A percentile compares a stretch with the other conserved stretches of the same genome.
phyloP scores from a whole-genome alignment of 2,797 vertebrate species.

The Chelidonichthys spinosus region DNA sequence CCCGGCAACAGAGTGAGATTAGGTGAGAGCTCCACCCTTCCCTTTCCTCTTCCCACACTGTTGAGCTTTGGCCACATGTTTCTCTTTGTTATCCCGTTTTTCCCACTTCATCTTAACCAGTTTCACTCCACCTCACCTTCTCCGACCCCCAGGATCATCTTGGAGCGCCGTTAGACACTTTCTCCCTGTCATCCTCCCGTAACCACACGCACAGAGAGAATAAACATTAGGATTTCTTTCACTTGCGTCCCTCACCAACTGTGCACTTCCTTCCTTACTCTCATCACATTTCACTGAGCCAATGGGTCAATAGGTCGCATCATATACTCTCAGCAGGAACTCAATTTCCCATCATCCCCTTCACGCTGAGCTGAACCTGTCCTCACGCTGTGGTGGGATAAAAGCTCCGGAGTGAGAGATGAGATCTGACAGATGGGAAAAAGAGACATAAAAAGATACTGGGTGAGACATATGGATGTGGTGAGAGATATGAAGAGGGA shows the following conservation, averaged over 20 bases:
- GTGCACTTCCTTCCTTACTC: constrained; percentile 30
- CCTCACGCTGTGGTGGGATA: constrained; percentile 52
- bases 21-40: constrained; percentile 64
- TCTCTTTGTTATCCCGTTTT: not conserved
- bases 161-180: constrained; percentile 6
- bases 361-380: constrained; percentile 66
- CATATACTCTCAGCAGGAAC: constrained; percentile 55
- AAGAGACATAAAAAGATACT: constrained; percentile 41
- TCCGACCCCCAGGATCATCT: constrained; percentile 18
- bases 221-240: constrained; percentile 49
- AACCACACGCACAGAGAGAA: constrained; percentile 9
- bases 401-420: constrained; percentile 52
- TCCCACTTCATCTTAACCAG: not conserved
- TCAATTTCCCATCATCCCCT: constrained; percentile 75
- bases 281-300: constrained; percentile 30
- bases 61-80: not conserved
- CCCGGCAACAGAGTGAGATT: constrained; percentile 47
- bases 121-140: constrained; percentile 13
- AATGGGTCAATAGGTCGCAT: constrained; percentile 62
- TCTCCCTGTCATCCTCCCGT: constrained; percentile 14
- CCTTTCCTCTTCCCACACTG: constrained; percentile 26
- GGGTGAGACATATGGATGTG: constrained; percentile 41
- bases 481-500: constrained; percentile 35
- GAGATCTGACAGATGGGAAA: constrained; percentile 63
- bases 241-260: constrained; percentile 45